Percentiles rank a stretch among this genome's conserved stretches.
Evolutionary conservation across 2,888 invertebrate species (phyloP).

Genomic region (Catocala fraxini): DNA sequence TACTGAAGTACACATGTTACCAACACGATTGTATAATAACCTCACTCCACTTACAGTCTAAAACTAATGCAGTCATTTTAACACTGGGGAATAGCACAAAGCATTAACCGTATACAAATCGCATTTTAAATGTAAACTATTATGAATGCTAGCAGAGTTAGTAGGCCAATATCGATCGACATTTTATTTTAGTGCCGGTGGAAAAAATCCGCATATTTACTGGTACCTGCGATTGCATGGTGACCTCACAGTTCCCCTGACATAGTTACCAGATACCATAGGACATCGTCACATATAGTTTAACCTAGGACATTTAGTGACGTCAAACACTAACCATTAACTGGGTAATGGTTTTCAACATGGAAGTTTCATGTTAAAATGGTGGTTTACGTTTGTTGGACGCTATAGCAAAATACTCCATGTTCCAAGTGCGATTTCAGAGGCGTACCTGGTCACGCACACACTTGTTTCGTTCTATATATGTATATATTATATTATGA

Average conservation of each 20-base stretch:
- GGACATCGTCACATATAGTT: constrained; percentile 45
- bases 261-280: constrained; percentile 41
- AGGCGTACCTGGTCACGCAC: no score
- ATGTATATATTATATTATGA: not conserved
- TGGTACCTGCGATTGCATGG: constrained; percentile 41
- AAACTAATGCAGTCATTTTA: no score
- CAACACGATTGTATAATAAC: no score
- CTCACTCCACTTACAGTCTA: no score
- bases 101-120: no score
- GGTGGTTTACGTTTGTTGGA: not conserved
- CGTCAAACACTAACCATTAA: constrained; percentile 34
- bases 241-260: constrained; percentile 48
- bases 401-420: not conserved
- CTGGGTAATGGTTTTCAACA: constrained; percentile 20
- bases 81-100: no score
- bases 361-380: constrained; percentile 17
- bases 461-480: not conserved
- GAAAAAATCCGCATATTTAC: constrained; percentile 41
- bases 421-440: no score
- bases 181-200: constrained; percentile 31
- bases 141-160: not conserved
- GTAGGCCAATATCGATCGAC: constrained; percentile 37
- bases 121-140: not conserved
- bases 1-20: no score
- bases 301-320: constrained; percentile 45